These are phyloP conservation scores for Sminthurinus aureus DNA, from an alignment of 2,888 invertebrate genomes.

Conservation along the genomic window DNA sequence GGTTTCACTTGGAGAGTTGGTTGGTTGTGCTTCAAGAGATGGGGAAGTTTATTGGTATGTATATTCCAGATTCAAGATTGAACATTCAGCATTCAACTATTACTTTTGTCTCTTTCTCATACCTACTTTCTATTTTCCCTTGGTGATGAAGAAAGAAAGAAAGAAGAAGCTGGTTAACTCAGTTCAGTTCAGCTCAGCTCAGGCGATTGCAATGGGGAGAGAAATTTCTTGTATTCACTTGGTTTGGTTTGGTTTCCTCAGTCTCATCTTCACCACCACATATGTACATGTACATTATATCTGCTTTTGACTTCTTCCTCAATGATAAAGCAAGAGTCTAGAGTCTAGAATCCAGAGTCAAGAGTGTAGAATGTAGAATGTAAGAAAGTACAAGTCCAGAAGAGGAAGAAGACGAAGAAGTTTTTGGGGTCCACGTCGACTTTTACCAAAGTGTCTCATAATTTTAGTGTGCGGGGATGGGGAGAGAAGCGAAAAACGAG, in stretches of 20 bases:
- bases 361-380: too few relatives aligned
- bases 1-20: too few relatives aligned
- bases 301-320: too few relatives aligned
- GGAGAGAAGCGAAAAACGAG: slow-evolving; percentile 31
- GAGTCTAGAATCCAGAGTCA: slow-evolving; percentile 26
- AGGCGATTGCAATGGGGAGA: neutral
- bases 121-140: too few relatives aligned
- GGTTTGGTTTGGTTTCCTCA: neutral
- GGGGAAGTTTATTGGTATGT: neutral
- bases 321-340: too few relatives aligned
- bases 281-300: too few relatives aligned
- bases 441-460: slow-evolving; percentile 47
- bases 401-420: too few relatives aligned
- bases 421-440: slow-evolving; percentile 29
- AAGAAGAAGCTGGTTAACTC: slow-evolving; percentile 8
- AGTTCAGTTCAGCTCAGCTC: too few relatives aligned
- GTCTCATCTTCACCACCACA: neutral
- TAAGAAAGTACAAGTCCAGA: too few relatives aligned
- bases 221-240: slow-evolving; percentile 1
- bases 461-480: slow-evolving; percentile 42
- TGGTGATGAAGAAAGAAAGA: neutral
- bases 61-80: too few relatives aligned
- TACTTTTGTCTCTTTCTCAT: neutral
- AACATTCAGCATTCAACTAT: neutral
- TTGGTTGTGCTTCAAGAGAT: neutral